Percentiles rank a stretch among this genome's conserved stretches.
phyloP scores from a whole-genome alignment of 2,797 vertebrate genomes.

The Falco novaeseelandiae region DNA sequence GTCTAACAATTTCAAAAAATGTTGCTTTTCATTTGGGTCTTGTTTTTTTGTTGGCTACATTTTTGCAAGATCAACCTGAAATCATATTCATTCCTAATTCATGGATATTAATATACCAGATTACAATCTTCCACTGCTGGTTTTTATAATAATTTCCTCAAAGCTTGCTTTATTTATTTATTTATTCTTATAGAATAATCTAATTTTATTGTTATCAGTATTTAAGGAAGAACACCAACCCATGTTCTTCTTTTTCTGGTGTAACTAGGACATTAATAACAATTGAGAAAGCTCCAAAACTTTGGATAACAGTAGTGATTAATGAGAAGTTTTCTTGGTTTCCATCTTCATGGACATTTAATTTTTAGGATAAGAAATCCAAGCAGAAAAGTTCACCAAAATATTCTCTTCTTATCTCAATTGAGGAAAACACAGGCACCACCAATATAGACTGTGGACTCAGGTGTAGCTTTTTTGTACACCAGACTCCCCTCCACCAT shows the following conservation, averaged over 20 bases:
- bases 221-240: background rate
- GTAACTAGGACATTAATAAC: background rate
- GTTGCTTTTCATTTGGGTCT: background rate
- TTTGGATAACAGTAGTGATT: background rate
- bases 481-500: background rate
- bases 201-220: background rate
- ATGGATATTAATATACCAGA: background rate
- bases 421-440: background rate
- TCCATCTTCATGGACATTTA: background rate
- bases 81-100: background rate
- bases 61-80: background rate
- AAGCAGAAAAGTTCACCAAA: background rate
- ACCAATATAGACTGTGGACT: background rate
- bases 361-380: background rate
- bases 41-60: background rate
- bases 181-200: background rate
- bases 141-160: background rate
- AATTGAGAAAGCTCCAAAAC: background rate
- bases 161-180: background rate
- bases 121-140: background rate
- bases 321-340: background rate
- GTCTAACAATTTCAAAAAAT: background rate
- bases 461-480: background rate
- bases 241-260: background rate
- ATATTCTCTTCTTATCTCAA: background rate